phyloP scores from a whole-genome alignment of 2,797 vertebrate genomes.

The Vespertilio murinus region DNA sequence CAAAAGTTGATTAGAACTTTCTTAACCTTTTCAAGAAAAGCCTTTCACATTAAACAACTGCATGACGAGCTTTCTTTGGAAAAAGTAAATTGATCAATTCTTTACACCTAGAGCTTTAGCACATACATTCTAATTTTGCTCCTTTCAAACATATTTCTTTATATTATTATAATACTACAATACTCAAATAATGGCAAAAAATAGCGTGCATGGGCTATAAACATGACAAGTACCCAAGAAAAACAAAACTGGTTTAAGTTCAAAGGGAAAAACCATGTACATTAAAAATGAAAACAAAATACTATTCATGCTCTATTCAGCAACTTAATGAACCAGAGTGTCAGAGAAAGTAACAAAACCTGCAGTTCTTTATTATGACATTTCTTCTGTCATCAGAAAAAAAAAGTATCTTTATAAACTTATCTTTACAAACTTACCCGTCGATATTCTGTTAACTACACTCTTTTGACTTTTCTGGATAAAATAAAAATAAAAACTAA shows the following conservation, averaged over 20 bases:
- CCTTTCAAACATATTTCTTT: conserved; percentile 21
- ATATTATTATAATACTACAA: background rate
- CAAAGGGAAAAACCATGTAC: conserved; percentile 52
- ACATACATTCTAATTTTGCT: conserved; percentile 65
- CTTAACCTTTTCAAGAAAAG: conserved; percentile 91
- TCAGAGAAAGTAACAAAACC: conserved; percentile 26
- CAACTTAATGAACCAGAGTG: background rate
- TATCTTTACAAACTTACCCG: background rate
- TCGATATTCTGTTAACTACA: background rate
- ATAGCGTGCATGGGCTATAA: background rate
- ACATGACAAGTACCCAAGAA: conserved; percentile 76
- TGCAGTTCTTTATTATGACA: background rate
- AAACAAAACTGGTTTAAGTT: conserved; percentile 54
- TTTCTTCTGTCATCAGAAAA: background rate
- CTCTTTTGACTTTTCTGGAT: background rate
- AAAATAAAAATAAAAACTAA: background rate
- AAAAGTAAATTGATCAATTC: conserved; percentile 77
- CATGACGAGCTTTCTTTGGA: conserved; percentile 77
- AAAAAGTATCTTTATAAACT: background rate
- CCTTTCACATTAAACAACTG: conserved; percentile 81
- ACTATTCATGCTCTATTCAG: conserved; percentile 39
- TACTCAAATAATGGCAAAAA: conserved; percentile 10
- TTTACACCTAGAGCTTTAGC: conserved; percentile 45
- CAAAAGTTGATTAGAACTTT: conserved; percentile 97
- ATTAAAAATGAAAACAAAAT: conserved; percentile 70